Conservation (phyloP, 2,888 invertebrate genomes). For the Tetragnatha montana region DNA sequence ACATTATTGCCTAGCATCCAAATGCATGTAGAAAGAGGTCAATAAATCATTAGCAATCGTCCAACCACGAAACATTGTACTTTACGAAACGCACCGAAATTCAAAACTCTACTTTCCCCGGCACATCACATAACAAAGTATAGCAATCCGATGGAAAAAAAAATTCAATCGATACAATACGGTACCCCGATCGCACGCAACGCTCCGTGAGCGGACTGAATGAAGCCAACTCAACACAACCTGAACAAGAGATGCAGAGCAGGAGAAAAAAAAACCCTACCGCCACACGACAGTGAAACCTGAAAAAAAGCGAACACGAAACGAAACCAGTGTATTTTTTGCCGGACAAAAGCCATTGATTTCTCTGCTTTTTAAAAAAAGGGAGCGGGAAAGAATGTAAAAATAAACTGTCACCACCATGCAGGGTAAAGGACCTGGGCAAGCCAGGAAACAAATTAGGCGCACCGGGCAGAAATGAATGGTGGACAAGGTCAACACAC, state of each 20-base stretch:
- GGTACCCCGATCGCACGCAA: slow-evolving; percentile 39
- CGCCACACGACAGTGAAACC: slow-evolving; percentile 33
- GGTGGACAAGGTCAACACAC: slow-evolving; percentile 66
- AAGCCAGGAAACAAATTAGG: slow-evolving; percentile 61
- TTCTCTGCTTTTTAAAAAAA: slow-evolving; percentile 37
- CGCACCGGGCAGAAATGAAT: slow-evolving; percentile 31
- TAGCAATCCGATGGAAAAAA: background rate
- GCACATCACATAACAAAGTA: background rate
- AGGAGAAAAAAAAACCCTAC: background rate
- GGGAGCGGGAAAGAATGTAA: slow-evolving; percentile 22
- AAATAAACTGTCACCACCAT: slow-evolving; percentile 62
- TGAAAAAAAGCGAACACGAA: background rate
- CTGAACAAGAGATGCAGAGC: background rate
- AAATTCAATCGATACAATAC: slow-evolving; percentile 17
- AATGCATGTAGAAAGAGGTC: background rate
- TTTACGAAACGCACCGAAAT: background rate
- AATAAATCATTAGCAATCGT: background rate
- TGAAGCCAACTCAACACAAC: background rate
- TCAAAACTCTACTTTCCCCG: background rate
- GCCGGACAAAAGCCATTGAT: slow-evolving; percentile 50
- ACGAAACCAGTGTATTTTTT: slow-evolving; percentile 24
- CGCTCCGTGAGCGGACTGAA: background rate
- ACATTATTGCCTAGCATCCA: background rate
- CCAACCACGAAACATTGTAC: too few species aligned
- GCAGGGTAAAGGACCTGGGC: slow-evolving; percentile 60